phyloP scores from a whole-genome alignment of 1,140 invertebrate genomes.

The Colletes gigas region DNA sequence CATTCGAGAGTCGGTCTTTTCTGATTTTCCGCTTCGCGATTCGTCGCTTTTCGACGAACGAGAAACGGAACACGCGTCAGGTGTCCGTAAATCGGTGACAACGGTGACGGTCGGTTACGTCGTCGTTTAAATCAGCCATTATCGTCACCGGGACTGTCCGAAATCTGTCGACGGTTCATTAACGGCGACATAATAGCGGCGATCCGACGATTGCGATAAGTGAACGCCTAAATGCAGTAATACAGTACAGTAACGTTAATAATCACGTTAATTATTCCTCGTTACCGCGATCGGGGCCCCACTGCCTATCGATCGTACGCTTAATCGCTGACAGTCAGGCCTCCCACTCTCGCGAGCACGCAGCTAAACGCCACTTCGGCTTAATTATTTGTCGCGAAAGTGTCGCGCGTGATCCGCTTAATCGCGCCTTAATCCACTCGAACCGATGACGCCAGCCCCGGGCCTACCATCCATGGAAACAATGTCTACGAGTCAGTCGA shows the following conservation, averaged over 20 bases:
- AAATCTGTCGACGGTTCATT: constrained; percentile 23
- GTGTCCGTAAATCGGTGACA: constrained; percentile 5
- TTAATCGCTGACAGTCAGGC: constrained; percentile 3
- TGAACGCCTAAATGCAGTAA: constrained; percentile 25
- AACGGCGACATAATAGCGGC: constrained; percentile 5
- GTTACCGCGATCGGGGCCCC: background rate
- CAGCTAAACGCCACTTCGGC: constrained; percentile 37
- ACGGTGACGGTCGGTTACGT: background rate
- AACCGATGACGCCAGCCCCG: background rate
- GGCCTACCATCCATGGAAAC: too few species aligned
- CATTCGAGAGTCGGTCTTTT: too few species aligned
- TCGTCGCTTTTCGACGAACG: background rate
- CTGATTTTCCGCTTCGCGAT: background rate
- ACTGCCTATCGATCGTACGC: constrained; percentile 12
- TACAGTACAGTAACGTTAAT: constrained; percentile 31
- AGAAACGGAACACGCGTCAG: background rate
- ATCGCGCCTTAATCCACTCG: constrained; percentile 39
- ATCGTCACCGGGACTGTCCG: background rate
- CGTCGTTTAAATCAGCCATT: constrained; percentile 2
- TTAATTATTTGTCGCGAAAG: constrained; percentile 59
- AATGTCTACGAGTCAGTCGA: too few species aligned
- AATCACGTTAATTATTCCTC: constrained; percentile 33
- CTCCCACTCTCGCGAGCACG: background rate
- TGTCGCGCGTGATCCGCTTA: constrained; percentile 44
- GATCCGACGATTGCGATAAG: constrained; percentile 43